Percentiles rank a stretch among this genome's conserved stretches.
Conservation (phyloP, 2,888 invertebrate genomes). For the Lasioglossum figueresi region DNA sequence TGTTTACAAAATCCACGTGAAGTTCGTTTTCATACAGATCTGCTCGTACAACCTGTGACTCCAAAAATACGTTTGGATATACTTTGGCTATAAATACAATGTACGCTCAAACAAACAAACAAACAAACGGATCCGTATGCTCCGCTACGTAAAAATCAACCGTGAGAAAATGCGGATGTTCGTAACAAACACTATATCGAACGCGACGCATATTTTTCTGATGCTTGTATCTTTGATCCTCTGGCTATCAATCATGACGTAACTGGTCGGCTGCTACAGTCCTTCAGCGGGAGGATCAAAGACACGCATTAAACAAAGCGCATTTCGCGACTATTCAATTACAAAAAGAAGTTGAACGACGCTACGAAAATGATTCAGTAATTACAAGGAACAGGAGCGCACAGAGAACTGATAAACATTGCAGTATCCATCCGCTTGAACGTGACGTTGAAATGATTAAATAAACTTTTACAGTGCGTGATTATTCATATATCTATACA, state of each 20-base stretch:
- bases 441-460: constrained; percentile 28
- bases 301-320: neutral
- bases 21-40: constrained; percentile 26
- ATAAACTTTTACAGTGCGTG: constrained; percentile 23
- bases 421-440: constrained; percentile 12
- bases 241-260: neutral
- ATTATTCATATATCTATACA: constrained; percentile 21
- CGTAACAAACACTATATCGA: neutral
- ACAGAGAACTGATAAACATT: constrained; percentile 16
- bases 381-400: constrained; percentile 32
- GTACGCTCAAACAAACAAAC: constrained; percentile 30
- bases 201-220: neutral
- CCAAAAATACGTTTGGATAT: constrained; percentile 35
- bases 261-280: neutral
- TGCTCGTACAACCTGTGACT: constrained; percentile 26
- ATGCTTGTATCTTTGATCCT: constrained; percentile 19
- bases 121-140: constrained; percentile 42
- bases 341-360: constrained; percentile 1
- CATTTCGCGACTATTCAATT: constrained; percentile 17
- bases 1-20: constrained; percentile 14
- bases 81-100: constrained; percentile 27
- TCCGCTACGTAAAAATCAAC: constrained; percentile 24
- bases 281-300: constrained; percentile 23
- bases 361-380: constrained; percentile 10
- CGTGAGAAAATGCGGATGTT: constrained; percentile 20